Conservation (phyloP, 2,888 invertebrate genomes). For the Dolichomitus sp. region DNA sequence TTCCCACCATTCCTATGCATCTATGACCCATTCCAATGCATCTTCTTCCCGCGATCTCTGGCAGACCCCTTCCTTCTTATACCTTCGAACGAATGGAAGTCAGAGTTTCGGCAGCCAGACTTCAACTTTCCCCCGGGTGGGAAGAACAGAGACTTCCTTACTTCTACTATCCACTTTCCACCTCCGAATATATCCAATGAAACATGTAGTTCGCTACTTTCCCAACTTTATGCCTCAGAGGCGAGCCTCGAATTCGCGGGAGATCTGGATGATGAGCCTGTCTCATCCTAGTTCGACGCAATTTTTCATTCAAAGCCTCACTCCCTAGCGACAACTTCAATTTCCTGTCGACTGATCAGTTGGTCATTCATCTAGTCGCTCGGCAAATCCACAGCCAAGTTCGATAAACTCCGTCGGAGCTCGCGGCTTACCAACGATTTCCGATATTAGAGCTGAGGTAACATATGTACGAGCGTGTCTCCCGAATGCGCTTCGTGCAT, state of each 20-base stretch:
- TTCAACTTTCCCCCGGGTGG: slow-evolving; percentile 36
- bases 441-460: slow-evolving; percentile 52
- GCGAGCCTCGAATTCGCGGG: slow-evolving; percentile 1
- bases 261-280: not conserved
- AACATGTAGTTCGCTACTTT: slow-evolving; percentile 31
- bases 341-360: slow-evolving; percentile 30
- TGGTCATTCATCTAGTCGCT: not conserved
- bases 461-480: slow-evolving; percentile 10
- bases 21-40: not conserved
- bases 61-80: slow-evolving; percentile 34
- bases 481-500: not conserved
- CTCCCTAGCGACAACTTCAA: slow-evolving; percentile 6
- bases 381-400: slow-evolving; percentile 5
- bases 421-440: slow-evolving; percentile 59
- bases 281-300: not conserved
- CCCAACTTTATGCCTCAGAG: slow-evolving; percentile 14
- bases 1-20: not conserved
- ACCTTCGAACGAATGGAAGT: slow-evolving; percentile 19
- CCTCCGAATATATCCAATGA: slow-evolving; percentile 44
- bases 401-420: slow-evolving; percentile 47
- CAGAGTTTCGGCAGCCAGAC: slow-evolving; percentile 37
- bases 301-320: slow-evolving; percentile 14
- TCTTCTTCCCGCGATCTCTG: slow-evolving; percentile 14
- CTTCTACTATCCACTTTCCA: slow-evolving; percentile 19
- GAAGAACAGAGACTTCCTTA: slow-evolving; percentile 20